These are phyloP conservation scores for Eospalax fontanierii DNA, from an alignment of 2,797 vertebrate species.

Conservation along the genomic window DNA sequence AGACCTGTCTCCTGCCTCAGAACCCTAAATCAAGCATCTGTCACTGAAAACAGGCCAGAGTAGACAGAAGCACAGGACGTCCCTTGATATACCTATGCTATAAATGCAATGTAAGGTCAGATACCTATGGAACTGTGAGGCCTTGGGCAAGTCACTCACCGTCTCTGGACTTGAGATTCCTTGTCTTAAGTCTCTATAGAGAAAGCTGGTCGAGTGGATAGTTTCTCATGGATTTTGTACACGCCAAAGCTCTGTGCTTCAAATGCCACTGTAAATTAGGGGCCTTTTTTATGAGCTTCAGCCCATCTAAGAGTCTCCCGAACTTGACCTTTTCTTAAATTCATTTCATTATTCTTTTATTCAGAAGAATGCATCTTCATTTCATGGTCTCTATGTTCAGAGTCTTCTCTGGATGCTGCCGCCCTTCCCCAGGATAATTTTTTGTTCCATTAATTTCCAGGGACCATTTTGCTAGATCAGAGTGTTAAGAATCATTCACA, in stretches of 20 bases:
- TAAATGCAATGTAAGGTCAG: neutral
- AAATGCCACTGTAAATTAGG: conserved; percentile 67
- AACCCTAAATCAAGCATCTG: neutral
- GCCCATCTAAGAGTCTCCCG: conserved; percentile 70
- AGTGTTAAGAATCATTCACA: conserved; percentile 85
- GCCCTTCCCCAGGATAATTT: conserved; percentile 81
- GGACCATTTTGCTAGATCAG: conserved; percentile 85
- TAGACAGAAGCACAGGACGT: neutral
- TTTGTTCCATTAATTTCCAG: conserved; percentile 87
- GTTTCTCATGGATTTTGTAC: conserved; percentile 30
- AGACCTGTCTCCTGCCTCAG: neutral
- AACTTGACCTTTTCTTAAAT: conserved; percentile 86
- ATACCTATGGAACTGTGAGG: conserved; percentile 29
- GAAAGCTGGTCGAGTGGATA: neutral
- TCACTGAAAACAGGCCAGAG: conserved; percentile 16
- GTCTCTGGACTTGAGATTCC: conserved; percentile 37
- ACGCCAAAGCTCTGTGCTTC: conserved; percentile 40
- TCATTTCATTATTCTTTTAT: conserved; percentile 84
- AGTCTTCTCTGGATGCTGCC: conserved; percentile 81
- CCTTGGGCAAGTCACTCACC: conserved; percentile 43
- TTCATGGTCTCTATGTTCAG: conserved; percentile 86
- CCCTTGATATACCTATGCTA: neutral
- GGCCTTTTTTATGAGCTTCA: conserved; percentile 32
- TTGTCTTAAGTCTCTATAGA: conserved; percentile 49
- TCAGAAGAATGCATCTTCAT: conserved; percentile 83